phyloP scores from a whole-genome alignment of 2,113 vertebrate genomes.

The Zingel zingel region DNA sequence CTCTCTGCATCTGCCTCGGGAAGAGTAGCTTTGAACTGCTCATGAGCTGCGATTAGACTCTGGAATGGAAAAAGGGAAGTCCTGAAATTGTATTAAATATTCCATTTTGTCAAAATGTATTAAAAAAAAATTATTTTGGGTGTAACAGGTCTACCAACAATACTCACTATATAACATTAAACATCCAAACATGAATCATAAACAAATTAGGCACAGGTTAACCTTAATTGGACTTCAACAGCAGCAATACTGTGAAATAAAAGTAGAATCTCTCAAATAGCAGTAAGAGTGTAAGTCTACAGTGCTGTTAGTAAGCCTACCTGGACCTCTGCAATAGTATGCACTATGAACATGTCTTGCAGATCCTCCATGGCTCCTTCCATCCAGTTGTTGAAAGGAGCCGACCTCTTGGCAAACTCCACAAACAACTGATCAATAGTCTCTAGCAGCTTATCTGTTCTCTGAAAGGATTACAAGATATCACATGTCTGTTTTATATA shows the following conservation, averaged over 20 bases:
- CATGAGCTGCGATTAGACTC: slow-evolving; percentile 95
- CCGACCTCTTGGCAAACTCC: slow-evolving; percentile 87
- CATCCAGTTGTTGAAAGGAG: slow-evolving; percentile 90
- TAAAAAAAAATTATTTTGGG: no score
- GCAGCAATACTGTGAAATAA: background rate
- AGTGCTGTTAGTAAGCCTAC: slow-evolving; percentile 70
- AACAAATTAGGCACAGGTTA: background rate
- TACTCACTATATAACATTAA: background rate
- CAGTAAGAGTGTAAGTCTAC: background rate
- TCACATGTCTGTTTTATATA: slow-evolving; percentile 1
- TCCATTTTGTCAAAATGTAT: slow-evolving; percentile 13
- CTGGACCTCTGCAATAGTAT: slow-evolving; percentile 96
- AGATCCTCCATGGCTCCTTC: slow-evolving; percentile 88
- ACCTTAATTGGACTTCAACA: background rate
- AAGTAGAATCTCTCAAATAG: background rate
- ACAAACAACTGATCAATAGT: slow-evolving; percentile 88
- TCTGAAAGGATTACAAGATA: slow-evolving; percentile 67
- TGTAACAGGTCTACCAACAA: slow-evolving; percentile 4
- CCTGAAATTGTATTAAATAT: slow-evolving; percentile 24
- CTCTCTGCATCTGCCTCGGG: slow-evolving; percentile 91
- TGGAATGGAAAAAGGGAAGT: slow-evolving; percentile 68
- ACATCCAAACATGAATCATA: background rate
- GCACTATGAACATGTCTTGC: slow-evolving; percentile 91
- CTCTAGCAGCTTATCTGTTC: slow-evolving; percentile 87
- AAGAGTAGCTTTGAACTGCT: slow-evolving; percentile 89